Conservation (phyloP, 2,113 vertebrate species). For the Arenaria interpres region DNA sequence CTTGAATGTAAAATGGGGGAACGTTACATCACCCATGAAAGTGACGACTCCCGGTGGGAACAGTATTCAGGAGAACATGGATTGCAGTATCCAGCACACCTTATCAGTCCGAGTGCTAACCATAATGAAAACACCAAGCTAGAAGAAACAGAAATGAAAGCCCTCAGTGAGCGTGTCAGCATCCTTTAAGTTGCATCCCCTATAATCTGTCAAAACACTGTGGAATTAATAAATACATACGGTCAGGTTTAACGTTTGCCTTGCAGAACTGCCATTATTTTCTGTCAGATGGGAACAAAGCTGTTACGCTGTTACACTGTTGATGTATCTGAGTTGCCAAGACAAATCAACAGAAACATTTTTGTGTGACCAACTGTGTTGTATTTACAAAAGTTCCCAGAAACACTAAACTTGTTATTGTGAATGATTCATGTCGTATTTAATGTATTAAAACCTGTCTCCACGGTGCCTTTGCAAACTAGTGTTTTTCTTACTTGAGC, state of each 20-base stretch:
- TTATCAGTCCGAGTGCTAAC: conserved; percentile 73
- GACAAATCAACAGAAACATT: conserved; percentile 85
- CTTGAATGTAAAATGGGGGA: conserved; percentile 90
- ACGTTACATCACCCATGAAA: conserved; percentile 97
- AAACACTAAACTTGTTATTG: conserved; percentile 83
- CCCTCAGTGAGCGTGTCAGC: conserved; percentile 93
- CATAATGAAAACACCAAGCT: conserved; percentile 73
- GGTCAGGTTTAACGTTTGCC: conserved; percentile 84
- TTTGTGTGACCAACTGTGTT: conserved; percentile 85
- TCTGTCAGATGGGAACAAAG: conserved; percentile 85
- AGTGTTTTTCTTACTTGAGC: conserved; percentile 74
- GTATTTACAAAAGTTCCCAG: conserved; percentile 83
- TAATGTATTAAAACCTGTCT: conserved; percentile 81
- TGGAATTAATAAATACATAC: conserved; percentile 87
- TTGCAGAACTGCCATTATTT: conserved; percentile 86
- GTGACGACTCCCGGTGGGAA: conserved; percentile 93
- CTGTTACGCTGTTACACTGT: conserved; percentile 85
- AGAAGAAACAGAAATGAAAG: conserved; percentile 87
- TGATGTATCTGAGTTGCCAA: conserved; percentile 83
- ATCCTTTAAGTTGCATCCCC: conserved; percentile 84
- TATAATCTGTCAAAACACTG: conserved; percentile 85
- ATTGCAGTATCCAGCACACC: conserved; percentile 85
- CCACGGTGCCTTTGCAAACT: conserved; percentile 80
- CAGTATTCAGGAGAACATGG: conserved; percentile 88
- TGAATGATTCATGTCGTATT: conserved; percentile 80